phyloP scores from a whole-genome alignment of 2,113 vertebrate species.

The Saccopteryx leptura region DNA sequence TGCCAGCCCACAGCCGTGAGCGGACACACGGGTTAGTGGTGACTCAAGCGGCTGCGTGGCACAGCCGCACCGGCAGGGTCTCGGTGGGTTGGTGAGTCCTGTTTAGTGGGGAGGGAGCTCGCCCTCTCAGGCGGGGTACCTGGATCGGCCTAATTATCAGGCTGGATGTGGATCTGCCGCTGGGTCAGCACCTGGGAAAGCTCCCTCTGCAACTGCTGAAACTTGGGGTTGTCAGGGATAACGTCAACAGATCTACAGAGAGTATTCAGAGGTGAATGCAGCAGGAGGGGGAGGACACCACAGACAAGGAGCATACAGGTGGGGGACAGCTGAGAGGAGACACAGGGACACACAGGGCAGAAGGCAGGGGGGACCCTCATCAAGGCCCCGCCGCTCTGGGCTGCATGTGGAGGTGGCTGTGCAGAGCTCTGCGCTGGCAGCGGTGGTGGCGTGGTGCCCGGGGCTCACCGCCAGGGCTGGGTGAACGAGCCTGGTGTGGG shows the following conservation, averaged over 20 bases:
- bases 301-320: slow-evolving; percentile 1
- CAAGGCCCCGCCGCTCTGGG: not conserved
- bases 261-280: slow-evolving; percentile 83
- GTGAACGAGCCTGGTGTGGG: fast-evolving
- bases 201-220: slow-evolving; percentile 99
- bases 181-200: slow-evolving; percentile 99
- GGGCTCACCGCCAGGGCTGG: not conserved
- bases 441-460: fast-evolving
- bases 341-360: not conserved
- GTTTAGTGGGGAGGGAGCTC: slow-evolving; percentile 86
- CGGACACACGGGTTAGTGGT: slow-evolving; percentile 86
- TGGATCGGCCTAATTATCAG: slow-evolving; percentile 94
- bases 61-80: not conserved
- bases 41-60: slow-evolving; percentile 73
- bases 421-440: fast-evolving
- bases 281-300: slow-evolving; percentile 74
- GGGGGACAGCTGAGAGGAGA: not conserved
- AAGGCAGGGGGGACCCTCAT: not conserved
- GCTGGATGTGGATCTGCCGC: slow-evolving; percentile 99
- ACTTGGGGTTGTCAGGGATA: slow-evolving; percentile 99
- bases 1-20: slow-evolving; percentile 35
- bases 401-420: not conserved
- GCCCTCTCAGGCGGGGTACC: slow-evolving; percentile 91
- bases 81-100: slow-evolving; percentile 84
- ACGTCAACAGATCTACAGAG: slow-evolving; percentile 98